Base-by-base conservation (phyloP, 2,888 invertebrate genomes). In the Drosophila anomalata region DNA sequence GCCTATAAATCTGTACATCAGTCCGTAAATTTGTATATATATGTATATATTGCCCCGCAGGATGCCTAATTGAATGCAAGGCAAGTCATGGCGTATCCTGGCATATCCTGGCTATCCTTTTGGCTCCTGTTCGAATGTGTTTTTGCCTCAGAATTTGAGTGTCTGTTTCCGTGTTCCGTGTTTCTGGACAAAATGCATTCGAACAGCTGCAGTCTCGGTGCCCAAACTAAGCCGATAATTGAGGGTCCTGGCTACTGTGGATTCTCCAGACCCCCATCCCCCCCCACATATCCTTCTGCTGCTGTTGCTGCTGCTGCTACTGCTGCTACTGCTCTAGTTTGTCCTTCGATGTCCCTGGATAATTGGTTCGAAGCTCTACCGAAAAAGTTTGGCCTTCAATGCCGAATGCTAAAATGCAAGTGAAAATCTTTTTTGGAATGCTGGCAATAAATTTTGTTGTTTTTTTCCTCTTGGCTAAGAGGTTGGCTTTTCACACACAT, bases 21-120 rank as follows among this genome's bases (percentile, higher is more conserved):
- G 24, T 42, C 33, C 20, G 56, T n/a, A 14, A 44, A 51, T 46
- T 46, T 47, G 41, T 26, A 22, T n/a, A 22, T n/a, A 44, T 36
- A 42, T n/a, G 6, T 54, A 14, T 54, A 20, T 17, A 46, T 48
- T 36, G 46, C 53, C 33, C 48, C 60, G 67, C 41, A 67, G 74
- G 60, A 74, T 60, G 61, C 60, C 59, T 73, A 73, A 73, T 73
- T 73, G 74, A 73, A 73, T 53, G 60, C 74, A 48, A 52, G 51
- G 33, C 73, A 67, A 66, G 44, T 52, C 48, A 48, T 36, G 36
- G 36, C 36, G 12, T 33, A 33, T 33, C 33, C 33, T 33, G 12
- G n/a, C 33, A 33, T 6, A 33, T 33, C 33, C 33, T 33, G 33
- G 6, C 33, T n/a, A 36, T 36, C 36, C 36, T 36, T n/a, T 14